Percentiles rank a stretch among this genome's conserved stretches.
Evolutionary conservation across 1,140 invertebrate genomes (phyloP).

Genomic region (Dendroctonus ponderosae): DNA sequence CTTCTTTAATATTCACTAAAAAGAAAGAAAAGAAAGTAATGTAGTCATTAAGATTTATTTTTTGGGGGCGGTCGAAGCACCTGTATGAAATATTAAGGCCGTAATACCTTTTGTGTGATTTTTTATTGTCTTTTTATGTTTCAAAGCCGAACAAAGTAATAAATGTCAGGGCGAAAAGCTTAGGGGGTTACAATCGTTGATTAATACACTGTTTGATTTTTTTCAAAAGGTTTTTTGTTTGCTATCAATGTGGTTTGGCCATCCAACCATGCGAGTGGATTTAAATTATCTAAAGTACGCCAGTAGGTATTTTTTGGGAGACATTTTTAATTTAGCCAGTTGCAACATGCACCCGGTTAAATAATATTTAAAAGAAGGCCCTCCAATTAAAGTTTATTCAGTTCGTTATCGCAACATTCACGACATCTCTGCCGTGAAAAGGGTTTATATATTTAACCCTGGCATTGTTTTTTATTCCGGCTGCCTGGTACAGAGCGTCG

Average conservation of each 20-base stretch:
- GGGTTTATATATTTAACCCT: conserved; percentile 42
- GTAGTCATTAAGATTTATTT: conserved; percentile 28
- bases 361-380: conserved; percentile 42
- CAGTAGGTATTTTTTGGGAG: too few species aligned
- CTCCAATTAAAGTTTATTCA: conserved; percentile 46
- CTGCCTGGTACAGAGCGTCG: conserved; percentile 44
- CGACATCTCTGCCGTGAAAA: conserved; percentile 43
- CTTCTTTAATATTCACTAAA: conserved; percentile 22
- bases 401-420: conserved; percentile 44
- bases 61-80: conserved; percentile 16
- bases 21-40: conserved; percentile 13
- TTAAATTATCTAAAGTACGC: too few species aligned
- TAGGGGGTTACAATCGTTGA: too few species aligned
- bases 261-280: too few species aligned
- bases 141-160: too few species aligned
- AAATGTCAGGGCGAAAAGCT: too few species aligned
- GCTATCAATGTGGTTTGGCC: too few species aligned
- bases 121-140: conserved; percentile 15
- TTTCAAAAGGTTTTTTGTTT: too few species aligned
- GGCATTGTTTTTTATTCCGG: conserved; percentile 32
- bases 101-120: conserved; percentile 19
- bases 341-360: conserved; percentile 38
- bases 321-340: conserved; percentile 38
- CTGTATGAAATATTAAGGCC: conserved; percentile 15
- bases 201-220: too few species aligned